These are phyloP conservation scores for Diarsia rubi DNA, from an alignment of 2,888 invertebrate genomes.

Conservation along the genomic window DNA sequence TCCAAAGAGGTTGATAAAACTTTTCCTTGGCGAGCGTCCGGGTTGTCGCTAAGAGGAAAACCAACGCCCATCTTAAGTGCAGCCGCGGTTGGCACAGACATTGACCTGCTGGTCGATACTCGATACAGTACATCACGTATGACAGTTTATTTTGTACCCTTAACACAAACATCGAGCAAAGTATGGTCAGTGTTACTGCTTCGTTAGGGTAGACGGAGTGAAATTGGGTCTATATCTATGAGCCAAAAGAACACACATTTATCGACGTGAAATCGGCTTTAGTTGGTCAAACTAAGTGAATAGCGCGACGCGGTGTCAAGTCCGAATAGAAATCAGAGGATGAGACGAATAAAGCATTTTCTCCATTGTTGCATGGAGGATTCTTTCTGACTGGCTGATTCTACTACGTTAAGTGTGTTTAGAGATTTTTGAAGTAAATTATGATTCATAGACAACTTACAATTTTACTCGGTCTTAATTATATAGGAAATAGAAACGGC, in stretches of 20 bases:
- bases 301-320: not conserved
- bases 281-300: not conserved
- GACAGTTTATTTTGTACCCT: constrained; percentile 31
- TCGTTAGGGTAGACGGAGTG: not conserved
- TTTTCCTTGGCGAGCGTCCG: constrained; percentile 94
- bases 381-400: not conserved
- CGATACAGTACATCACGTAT: constrained; percentile 76
- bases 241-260: not conserved
- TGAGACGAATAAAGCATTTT: not conserved
- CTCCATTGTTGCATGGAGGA: not conserved
- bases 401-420: not conserved
- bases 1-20: constrained; percentile 91
- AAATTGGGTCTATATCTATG: not conserved
- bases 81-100: constrained; percentile 95
- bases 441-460: not conserved
- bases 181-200: not conserved
- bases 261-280: not conserved
- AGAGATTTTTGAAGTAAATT: not conserved
- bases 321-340: not conserved
- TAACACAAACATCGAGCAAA: constrained; percentile 37
- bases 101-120: constrained; percentile 91
- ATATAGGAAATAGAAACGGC: not conserved
- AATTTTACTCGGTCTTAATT: not conserved
- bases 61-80: constrained; percentile 97
- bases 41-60: constrained; percentile 94